phyloP scores from a whole-genome alignment of 2,113 vertebrate species.

The Euleptes europaea region DNA sequence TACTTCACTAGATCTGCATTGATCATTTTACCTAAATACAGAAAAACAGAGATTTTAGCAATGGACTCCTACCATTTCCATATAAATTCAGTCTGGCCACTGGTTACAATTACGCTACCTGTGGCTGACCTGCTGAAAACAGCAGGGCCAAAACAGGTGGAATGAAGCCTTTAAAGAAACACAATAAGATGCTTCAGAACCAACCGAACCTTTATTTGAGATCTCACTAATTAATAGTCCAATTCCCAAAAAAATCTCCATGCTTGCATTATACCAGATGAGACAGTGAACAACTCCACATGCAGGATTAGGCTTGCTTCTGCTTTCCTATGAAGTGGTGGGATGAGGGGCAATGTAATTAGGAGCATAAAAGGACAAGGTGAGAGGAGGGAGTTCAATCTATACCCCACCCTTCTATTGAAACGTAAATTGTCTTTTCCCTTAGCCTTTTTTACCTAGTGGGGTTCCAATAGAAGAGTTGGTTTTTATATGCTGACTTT shows the following conservation, averaged over 20 bases:
- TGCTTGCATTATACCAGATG: background rate
- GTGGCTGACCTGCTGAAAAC: background rate
- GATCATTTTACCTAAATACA: conserved; percentile 89
- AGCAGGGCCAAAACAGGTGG: background rate
- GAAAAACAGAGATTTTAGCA: conserved; percentile 9
- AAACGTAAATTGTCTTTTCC: too few species aligned
- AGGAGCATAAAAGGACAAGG: background rate
- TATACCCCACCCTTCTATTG: too few species aligned
- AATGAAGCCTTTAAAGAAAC: background rate
- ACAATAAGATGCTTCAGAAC: background rate
- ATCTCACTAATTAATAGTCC: background rate
- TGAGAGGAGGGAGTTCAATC: too few species aligned
- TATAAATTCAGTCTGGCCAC: background rate
- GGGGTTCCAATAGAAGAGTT: background rate
- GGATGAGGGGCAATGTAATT: background rate
- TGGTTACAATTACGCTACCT: background rate
- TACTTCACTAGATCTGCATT: conserved; percentile 96
- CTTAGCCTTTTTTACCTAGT: background rate
- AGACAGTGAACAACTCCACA: background rate
- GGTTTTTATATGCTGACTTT: too few species aligned
- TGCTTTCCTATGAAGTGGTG: too few species aligned
- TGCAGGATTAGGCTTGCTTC: background rate
- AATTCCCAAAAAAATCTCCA: background rate
- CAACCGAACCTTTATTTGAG: background rate
- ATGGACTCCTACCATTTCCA: background rate